phyloP scores from a whole-genome alignment of 2,113 vertebrate genomes.

The Myrmophylax atrothorax region DNA sequence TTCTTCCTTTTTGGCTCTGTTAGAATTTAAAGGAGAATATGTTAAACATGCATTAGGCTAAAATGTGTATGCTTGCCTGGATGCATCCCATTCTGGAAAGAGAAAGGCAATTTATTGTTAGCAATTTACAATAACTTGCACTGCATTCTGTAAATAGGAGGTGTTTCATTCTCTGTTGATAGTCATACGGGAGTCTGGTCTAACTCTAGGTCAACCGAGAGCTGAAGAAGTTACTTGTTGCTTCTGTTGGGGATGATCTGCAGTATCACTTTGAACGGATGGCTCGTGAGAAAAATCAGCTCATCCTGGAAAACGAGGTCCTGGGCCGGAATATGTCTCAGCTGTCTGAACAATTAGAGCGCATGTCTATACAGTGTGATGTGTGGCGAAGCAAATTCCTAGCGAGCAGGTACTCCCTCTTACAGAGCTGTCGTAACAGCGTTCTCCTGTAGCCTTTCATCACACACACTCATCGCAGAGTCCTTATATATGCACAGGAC shows the following conservation, averaged over 20 bases:
- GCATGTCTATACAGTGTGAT: slow-evolving; percentile 96
- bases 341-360: slow-evolving; percentile 89
- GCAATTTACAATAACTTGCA: not conserved
- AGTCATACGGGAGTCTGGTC: not conserved
- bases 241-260: slow-evolving; percentile 93
- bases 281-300: slow-evolving; percentile 93
- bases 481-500: not conserved
- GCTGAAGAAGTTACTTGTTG: slow-evolving; percentile 93
- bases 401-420: slow-evolving; percentile 87
- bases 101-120: not conserved
- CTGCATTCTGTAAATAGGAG: not conserved
- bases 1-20: not conserved
- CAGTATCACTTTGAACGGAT: slow-evolving; percentile 96
- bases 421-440: not conserved
- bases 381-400: slow-evolving; percentile 99
- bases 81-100: rapidly evolving
- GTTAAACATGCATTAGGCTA: not conserved
- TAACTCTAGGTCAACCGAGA: slow-evolving; percentile 90
- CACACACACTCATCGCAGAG: not conserved
- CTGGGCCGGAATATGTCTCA: slow-evolving; percentile 82
- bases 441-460: not conserved
- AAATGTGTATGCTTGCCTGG: not conserved
- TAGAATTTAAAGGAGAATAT: not conserved
- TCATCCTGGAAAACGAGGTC: slow-evolving; percentile 92
- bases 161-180: not conserved